Conservation (phyloP, 1,140 invertebrate genomes). For the Cataglyphis hispanica region DNA sequence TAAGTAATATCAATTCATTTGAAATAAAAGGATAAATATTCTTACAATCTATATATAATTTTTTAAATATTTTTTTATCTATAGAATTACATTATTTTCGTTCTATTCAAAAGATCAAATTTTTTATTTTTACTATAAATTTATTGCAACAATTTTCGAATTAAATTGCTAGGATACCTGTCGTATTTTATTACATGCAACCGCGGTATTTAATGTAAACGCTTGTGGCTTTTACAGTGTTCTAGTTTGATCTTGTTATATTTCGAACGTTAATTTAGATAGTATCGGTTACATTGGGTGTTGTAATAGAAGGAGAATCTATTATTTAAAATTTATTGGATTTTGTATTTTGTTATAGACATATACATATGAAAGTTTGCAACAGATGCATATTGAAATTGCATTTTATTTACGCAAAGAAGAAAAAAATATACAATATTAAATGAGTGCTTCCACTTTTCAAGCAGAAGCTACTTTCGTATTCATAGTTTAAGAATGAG, state of each 20-base stretch:
- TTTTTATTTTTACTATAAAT: constrained; percentile 11
- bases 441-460: neutral
- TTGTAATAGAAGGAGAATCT: neutral
- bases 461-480: neutral
- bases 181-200: constrained; percentile 31
- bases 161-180: neutral
- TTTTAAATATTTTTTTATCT: neutral
- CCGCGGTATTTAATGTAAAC: neutral
- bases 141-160: constrained; percentile 21
- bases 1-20: neutral
- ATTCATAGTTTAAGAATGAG: constrained; percentile 13
- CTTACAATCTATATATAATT: no score
- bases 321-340: constrained; percentile 19
- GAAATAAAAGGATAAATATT: neutral
- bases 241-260: constrained; percentile 49
- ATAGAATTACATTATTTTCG: neutral
- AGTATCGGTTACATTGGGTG: neutral
- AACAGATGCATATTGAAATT: neutral
- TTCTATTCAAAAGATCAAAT: neutral
- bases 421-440: neutral
- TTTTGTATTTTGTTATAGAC: neutral
- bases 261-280: neutral
- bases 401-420: neutral
- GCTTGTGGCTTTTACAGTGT: constrained; percentile 14
- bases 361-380: neutral